A percentile compares a stretch with the other conserved stretches of the same genome.
These are phyloP conservation scores for Eolophus roseicapilla DNA, from an alignment of 2,113 vertebrate genomes.

Conservation along the genomic window DNA sequence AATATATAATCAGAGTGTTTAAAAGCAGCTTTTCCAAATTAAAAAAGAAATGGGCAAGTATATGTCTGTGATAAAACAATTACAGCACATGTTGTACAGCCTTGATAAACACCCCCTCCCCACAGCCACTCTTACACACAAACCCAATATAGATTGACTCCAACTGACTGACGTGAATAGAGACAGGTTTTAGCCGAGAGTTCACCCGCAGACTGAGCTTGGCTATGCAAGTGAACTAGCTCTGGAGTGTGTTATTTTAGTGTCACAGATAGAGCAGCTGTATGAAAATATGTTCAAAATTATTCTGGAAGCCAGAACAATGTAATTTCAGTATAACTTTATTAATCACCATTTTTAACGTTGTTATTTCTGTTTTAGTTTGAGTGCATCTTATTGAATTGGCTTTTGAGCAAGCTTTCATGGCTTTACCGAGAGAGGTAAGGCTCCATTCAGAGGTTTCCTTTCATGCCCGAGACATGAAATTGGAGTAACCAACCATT, in stretches of 20 bases:
- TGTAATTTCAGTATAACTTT: neutral
- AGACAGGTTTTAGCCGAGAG: neutral
- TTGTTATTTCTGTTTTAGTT: neutral
- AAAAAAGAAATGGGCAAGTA: slow-evolving; percentile 12
- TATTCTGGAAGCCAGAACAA: slow-evolving; percentile 25
- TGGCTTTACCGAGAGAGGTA: slow-evolving; percentile 4
- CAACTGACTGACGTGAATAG: neutral
- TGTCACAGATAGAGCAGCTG: neutral
- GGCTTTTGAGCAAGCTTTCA: slow-evolving; percentile 15
- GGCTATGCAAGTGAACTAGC: neutral
- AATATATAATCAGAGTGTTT: slow-evolving; percentile 18
- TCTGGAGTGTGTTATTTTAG: slow-evolving; percentile 1
- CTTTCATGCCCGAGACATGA: slow-evolving; percentile 41
- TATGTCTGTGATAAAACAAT: neutral
- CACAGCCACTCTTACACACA: neutral
- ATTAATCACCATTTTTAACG: neutral
- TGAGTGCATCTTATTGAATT: slow-evolving; percentile 10
- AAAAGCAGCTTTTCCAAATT: slow-evolving; percentile 59
- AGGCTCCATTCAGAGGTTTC: slow-evolving; percentile 21
- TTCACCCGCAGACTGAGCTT: neutral
- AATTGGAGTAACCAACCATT: slow-evolving; percentile 49
- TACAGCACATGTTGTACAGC: neutral
- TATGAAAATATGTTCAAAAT: slow-evolving; percentile 35
- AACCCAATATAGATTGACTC: neutral
- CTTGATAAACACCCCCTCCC: neutral